Conservation (phyloP, 2,113 vertebrate genomes). For the Poecile atricapillus region DNA sequence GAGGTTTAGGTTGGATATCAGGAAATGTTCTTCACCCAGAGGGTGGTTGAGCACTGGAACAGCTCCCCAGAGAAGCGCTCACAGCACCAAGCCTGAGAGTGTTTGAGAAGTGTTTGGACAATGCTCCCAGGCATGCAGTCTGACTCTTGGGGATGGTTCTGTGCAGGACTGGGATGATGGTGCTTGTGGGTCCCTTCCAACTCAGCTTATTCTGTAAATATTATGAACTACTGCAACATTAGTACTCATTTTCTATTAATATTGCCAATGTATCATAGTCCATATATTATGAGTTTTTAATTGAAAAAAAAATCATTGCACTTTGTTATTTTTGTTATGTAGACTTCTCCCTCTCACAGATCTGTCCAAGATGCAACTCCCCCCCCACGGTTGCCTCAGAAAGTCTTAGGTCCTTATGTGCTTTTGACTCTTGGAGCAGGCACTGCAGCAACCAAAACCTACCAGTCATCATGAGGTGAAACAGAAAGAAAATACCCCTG, state of each 20-base stretch:
- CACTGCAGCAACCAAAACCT: not conserved
- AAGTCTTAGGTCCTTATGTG: not conserved
- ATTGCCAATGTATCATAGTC: not conserved
- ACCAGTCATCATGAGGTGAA: not conserved
- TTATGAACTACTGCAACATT: not conserved
- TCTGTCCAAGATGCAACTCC: not conserved
- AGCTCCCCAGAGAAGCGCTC: not conserved
- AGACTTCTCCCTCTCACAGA: not conserved
- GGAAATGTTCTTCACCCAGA: not conserved
- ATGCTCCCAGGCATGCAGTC: rapidly evolving
- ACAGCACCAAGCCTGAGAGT: not conserved
- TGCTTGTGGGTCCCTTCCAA: not conserved
- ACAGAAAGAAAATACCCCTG: not conserved
- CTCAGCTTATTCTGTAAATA: not conserved
- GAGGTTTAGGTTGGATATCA: not conserved
- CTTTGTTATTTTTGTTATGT: not conserved
- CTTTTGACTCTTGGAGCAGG: not conserved
- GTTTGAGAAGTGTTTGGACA: not conserved
- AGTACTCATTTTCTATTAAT: not conserved
- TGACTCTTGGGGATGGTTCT: not conserved
- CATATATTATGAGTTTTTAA: not conserved
- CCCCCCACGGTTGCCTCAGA: rapidly evolving
- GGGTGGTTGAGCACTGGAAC: not conserved
- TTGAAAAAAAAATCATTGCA: not conserved
- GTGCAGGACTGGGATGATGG: not conserved